A percentile compares a stretch with the other conserved stretches of the same genome.
These are phyloP conservation scores for Trichogramma dendrolimi DNA, from an alignment of 2,888 invertebrate genomes.

Conservation along the genomic window DNA sequence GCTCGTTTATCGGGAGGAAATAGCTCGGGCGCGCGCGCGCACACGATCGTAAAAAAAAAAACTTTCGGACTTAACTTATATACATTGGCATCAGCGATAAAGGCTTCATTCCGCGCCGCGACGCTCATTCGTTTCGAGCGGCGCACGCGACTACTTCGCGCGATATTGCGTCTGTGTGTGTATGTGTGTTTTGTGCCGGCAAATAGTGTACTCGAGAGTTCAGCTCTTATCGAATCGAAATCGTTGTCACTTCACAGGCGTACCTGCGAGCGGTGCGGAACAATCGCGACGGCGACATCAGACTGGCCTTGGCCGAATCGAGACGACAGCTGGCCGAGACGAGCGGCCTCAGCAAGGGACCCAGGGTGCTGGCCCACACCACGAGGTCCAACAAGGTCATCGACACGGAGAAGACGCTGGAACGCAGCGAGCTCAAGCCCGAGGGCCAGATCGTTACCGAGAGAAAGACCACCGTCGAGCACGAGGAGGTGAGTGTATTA, in stretches of 20 bases:
- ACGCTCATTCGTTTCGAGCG: background rate
- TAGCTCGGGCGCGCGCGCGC: background rate
- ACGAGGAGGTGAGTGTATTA: conserved; percentile 61
- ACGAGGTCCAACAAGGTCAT: conserved; percentile 74
- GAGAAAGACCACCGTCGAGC: conserved; percentile 75
- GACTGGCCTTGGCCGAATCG: conserved; percentile 62
- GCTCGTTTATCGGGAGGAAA: conserved; percentile 27
- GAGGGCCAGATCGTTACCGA: conserved; percentile 85
- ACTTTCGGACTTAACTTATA: too few species aligned
- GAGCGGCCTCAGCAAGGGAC: conserved; percentile 54
- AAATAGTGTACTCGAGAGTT: background rate
- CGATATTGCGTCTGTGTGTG: background rate
- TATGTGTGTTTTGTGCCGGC: background rate
- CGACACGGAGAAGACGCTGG: conserved; percentile 80
- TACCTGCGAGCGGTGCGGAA: conserved; percentile 67
- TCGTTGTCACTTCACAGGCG: conserved; percentile 58
- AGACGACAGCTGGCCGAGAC: conserved; percentile 60
- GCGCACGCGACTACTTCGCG: background rate
- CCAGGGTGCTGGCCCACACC: conserved; percentile 71
- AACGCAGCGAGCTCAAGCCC: conserved; percentile 70
- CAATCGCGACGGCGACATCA: conserved; percentile 66
- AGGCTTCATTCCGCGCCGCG: conserved; percentile 4
- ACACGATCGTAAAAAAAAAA: background rate
- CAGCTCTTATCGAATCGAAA: background rate
- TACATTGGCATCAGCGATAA: background rate